These are phyloP conservation scores for Dendrolimus pini DNA, from an alignment of 2,888 invertebrate genomes.

Conservation along the genomic window DNA sequence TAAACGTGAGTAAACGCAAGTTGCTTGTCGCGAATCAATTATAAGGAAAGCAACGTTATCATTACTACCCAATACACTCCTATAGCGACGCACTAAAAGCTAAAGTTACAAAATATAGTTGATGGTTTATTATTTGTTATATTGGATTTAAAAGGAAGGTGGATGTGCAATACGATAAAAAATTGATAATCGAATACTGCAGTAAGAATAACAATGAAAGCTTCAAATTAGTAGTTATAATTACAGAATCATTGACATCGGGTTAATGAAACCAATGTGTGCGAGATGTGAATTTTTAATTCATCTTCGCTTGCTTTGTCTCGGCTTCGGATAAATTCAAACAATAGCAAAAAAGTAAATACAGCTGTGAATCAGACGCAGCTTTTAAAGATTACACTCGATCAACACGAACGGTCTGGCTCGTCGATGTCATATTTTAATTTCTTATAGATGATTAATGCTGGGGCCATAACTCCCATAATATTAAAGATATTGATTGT, in stretches of 20 bases:
- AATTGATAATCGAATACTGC: slow-evolving; percentile 51
- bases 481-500: no score
- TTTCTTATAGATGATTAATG: no score
- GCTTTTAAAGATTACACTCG: background rate
- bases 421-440: no score
- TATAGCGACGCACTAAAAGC: slow-evolving; percentile 33
- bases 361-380: background rate
- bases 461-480: no score
- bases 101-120: slow-evolving; percentile 27
- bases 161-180: slow-evolving; percentile 49
- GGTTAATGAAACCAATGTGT: slow-evolving; percentile 42
- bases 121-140: slow-evolving; percentile 26
- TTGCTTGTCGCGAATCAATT: slow-evolving; percentile 46
- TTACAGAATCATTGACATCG: slow-evolving; percentile 66
- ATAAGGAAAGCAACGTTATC: slow-evolving; percentile 29
- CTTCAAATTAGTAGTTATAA: slow-evolving; percentile 66
- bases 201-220: slow-evolving; percentile 65
- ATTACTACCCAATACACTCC: slow-evolving; percentile 23
- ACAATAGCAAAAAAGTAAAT: background rate
- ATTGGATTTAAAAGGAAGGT: slow-evolving; percentile 45
- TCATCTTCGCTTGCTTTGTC: slow-evolving; percentile 20
- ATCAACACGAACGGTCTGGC: background rate
- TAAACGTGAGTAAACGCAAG: slow-evolving; percentile 68
- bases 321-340: slow-evolving; percentile 22
- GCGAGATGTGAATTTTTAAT: slow-evolving; percentile 59